Evolutionary conservation across 2,113 vertebrate species (phyloP), one percentile per base, ranked within the genome.

Genomic region (Otis tarda): DNA sequence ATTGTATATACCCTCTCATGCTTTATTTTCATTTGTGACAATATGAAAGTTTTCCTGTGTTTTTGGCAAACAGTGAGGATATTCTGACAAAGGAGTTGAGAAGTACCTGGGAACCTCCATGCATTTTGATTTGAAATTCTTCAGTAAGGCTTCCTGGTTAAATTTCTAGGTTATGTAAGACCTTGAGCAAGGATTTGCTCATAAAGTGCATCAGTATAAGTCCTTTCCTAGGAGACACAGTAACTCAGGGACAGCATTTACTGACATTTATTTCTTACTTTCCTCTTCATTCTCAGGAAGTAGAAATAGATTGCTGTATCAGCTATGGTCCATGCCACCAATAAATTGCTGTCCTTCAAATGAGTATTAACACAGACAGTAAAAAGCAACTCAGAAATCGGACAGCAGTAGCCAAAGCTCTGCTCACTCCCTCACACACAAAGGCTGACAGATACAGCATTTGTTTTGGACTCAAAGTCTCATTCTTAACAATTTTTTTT

Each of bases 401-500:
- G 1, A 75, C 15, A 49, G 8, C 0, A 2, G 7, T 37, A 37
- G 27, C 22, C 17, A 84, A 64, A 69, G 0, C 30, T 87, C 24
- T 69, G 11, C 18, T 14, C 0, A 8, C 59, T 65, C 27, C 2
- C 7, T 39, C 17, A 30, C 18, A 31, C 55, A 12, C 18, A 31
- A 11, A 59, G 4, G 4, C 7, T 6, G 17, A 27, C 23, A 63
- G 4, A 60, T 11, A 53, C 0, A 6, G 4, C 5, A 2, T 4
- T 68, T 14, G 2, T 17, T 87, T 77, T 23, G 14, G 5, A 21
- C 10, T 57, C 28, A 50, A 56, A 41, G 8, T 23, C 9, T 80
- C 10, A 7, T 50, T 49, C 27, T 63, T 76, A 60, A 43, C 4
- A 20, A 25, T n/a, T 53, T 85, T 27, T 73, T 73, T 59, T 14